Conservation (phyloP, 2,888 invertebrate genomes). For the Drosophila pseudotakahashii region DNA sequence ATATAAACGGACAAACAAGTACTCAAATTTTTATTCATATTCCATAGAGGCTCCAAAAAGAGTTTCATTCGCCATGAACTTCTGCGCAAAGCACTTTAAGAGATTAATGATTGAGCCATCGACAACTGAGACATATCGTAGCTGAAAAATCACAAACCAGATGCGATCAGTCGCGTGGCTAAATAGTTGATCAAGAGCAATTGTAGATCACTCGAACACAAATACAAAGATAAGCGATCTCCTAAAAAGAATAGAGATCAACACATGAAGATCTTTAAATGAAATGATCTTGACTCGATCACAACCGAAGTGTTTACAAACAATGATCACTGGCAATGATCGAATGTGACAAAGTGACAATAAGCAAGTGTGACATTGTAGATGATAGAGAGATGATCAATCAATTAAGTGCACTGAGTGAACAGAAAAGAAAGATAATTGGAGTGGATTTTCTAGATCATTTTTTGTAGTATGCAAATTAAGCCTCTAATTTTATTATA, state of each 20-base stretch:
- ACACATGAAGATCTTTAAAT: slow-evolving; percentile 19
- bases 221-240: slow-evolving; percentile 26
- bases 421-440: not conserved
- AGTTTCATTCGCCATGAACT: not conserved
- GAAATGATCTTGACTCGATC: slow-evolving; percentile 40
- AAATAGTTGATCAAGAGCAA: slow-evolving; percentile 35
- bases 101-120: slow-evolving; percentile 18
- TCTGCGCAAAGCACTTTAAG: not conserved
- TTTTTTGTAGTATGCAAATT: too few relatives aligned
- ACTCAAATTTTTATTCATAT: too few relatives aligned
- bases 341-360: slow-evolving; percentile 39
- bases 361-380: slow-evolving; percentile 24
- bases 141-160: slow-evolving; percentile 13
- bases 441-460: too few relatives aligned
- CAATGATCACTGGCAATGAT: slow-evolving; percentile 28
- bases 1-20: too few relatives aligned
- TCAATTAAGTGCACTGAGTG: not conserved
- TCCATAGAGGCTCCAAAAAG: too few relatives aligned
- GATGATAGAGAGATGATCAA: slow-evolving; percentile 23
- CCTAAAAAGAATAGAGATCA: slow-evolving; percentile 13
- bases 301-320: slow-evolving; percentile 34
- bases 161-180: slow-evolving; percentile 32
- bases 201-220: slow-evolving; percentile 31
- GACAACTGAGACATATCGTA: slow-evolving; percentile 9
- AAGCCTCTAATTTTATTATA: too few relatives aligned